Evolutionary conservation across 53 echinoderm and acorn worm genomes (phyloP).

Genomic region (Mesocentrotus franciscanus): DNA sequence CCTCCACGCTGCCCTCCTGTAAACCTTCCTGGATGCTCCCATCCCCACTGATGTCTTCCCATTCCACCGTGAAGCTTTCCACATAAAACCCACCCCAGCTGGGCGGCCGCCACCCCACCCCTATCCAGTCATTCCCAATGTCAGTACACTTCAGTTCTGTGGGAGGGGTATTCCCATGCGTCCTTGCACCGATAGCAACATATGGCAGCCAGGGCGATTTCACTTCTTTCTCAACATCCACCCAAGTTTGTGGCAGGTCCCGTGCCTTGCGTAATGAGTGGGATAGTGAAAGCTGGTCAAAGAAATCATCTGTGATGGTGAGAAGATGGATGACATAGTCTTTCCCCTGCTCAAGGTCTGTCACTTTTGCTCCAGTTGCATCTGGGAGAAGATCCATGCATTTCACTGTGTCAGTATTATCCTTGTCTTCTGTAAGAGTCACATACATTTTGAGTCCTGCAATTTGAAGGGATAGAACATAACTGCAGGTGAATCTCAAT

Average conservation of each 20-base stretch:
- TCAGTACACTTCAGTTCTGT: conserved; percentile 62
- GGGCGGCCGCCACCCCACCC: conserved; percentile 74
- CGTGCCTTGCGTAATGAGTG: conserved; percentile 44
- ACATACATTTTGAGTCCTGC: conserved; percentile 80
- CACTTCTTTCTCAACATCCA: conserved; percentile 7
- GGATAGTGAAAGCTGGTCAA: conserved; percentile 65
- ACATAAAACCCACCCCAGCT: conserved; percentile 53
- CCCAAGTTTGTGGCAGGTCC: conserved; percentile 76
- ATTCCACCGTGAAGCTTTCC: conserved; percentile 72
- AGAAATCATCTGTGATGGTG: conserved; percentile 85
- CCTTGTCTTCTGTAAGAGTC: conserved; percentile 22
- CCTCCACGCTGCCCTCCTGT: conserved; percentile 62
- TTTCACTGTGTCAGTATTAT: conserved; percentile 58
- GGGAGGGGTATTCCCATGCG: conserved; percentile 76
- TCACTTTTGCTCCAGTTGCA: conserved; percentile 70
- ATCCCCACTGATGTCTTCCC: conserved; percentile 59
- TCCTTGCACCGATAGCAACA: conserved; percentile 67
- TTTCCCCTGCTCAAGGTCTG: conserved; percentile 72
- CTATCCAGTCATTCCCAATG: conserved; percentile 39
- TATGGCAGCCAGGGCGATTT: conserved; percentile 76
- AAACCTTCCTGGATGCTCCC: conserved; percentile 30
- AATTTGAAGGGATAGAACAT: background rate
- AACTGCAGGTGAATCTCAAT: background rate
- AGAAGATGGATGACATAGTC: conserved; percentile 75
- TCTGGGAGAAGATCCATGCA: conserved; percentile 77